Percentiles rank a stretch among this genome's conserved stretches.
Conservation (phyloP, 2,888 invertebrate genomes). For the Luffia ferchaultella region DNA sequence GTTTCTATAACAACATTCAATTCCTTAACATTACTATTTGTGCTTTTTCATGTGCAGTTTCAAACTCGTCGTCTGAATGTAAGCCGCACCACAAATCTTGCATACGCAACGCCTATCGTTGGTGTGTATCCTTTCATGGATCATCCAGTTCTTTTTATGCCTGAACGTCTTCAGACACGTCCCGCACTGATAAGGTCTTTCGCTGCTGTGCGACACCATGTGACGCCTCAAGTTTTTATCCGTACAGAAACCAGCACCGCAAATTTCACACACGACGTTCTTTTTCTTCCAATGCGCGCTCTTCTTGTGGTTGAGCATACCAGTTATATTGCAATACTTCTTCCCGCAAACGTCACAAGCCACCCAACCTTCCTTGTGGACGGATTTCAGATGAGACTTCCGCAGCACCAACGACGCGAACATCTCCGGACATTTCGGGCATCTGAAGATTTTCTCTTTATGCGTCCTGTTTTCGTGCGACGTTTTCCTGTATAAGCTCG, state of each 20-base stretch:
- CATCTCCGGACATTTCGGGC: not conserved
- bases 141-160: conserved; percentile 11
- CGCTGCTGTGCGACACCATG: conserved; percentile 31
- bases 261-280: no score
- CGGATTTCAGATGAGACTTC: not conserved
- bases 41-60: conserved; percentile 27
- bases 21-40: no score
- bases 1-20: no score
- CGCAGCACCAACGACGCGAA: not conserved
- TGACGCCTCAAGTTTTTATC: conserved; percentile 21
- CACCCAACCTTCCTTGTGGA: not conserved
- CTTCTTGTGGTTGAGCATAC: conserved; percentile 17
- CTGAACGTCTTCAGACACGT: conserved; percentile 26
- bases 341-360: conserved; percentile 3
- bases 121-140: conserved; percentile 36
- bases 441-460: conserved; percentile 1
- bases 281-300: conserved; percentile 23
- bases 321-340: conserved; percentile 1
- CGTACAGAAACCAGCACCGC: conserved; percentile 10
- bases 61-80: conserved; percentile 32
- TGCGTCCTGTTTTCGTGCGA: not conserved
- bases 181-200: conserved; percentile 25
- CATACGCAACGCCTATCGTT: conserved; percentile 36
- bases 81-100: conserved; percentile 30
- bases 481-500: no score